Conservation (phyloP, 2,113 vertebrate genomes). For the Ranitomeya imitator region DNA sequence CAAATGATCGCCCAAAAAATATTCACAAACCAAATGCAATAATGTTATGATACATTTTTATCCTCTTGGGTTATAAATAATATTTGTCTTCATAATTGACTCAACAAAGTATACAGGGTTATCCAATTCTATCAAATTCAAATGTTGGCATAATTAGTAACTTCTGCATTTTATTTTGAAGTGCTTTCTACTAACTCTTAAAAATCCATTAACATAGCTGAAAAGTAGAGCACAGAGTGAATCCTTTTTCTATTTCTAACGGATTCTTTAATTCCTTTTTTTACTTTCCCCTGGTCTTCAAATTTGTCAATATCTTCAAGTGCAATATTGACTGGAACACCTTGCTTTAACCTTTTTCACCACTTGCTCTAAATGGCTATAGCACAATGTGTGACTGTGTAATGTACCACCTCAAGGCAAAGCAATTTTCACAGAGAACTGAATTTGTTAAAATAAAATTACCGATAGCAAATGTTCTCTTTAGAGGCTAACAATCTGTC, state of each 20-base stretch:
- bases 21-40: background rate
- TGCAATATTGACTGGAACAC: conserved; percentile 56
- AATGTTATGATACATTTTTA: too few relatives aligned
- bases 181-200: conserved; percentile 21
- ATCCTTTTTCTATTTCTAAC: background rate
- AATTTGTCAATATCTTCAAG: conserved; percentile 52
- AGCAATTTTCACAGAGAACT: conserved; percentile 50
- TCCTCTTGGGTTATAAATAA: background rate
- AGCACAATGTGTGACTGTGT: conserved; percentile 57
- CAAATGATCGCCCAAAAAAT: background rate
- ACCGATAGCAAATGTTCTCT: conserved; percentile 46
- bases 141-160: conserved; percentile 18
- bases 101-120: background rate
- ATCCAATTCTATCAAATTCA: background rate
- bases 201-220: conserved; percentile 49
- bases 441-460: conserved; percentile 55
- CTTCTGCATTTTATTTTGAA: background rate
- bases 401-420: conserved; percentile 57
- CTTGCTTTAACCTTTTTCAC: conserved; percentile 56
- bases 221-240: conserved; percentile 28
- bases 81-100: background rate
- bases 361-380: conserved; percentile 55
- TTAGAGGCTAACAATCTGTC: conserved; percentile 44
- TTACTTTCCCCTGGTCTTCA: conserved; percentile 37
- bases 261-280: background rate